Conservation (phyloP, 2,797 vertebrate species). For the Syndactyla subalaris region DNA sequence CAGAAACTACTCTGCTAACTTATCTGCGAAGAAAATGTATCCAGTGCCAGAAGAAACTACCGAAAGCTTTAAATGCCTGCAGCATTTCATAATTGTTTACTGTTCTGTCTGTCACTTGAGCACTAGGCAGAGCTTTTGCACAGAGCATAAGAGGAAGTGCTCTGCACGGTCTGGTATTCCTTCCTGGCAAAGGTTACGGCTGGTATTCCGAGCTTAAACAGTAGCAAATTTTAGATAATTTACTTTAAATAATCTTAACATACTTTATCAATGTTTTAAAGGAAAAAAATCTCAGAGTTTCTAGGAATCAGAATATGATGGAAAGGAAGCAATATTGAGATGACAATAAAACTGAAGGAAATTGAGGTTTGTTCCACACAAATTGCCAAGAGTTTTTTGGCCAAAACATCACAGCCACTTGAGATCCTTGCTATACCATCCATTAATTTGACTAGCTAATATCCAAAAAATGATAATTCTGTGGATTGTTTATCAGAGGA, state of each 20-base stretch:
- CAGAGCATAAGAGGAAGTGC: background rate
- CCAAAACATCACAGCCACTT: background rate
- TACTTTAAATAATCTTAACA: background rate
- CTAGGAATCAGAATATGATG: background rate
- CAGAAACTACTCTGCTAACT: slow-evolving; percentile 87
- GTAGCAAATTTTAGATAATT: background rate
- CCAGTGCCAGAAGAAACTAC: slow-evolving; percentile 33
- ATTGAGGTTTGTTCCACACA: background rate
- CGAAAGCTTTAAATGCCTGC: background rate
- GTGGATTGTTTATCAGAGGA: background rate
- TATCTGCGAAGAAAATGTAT: slow-evolving; percentile 91
- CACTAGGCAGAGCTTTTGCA: background rate
- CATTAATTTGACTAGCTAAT: background rate
- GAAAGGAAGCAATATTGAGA: background rate
- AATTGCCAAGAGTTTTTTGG: background rate
- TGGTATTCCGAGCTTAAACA: background rate
- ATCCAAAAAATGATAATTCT: background rate
- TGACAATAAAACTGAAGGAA: background rate
- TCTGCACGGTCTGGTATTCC: background rate
- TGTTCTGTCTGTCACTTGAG: background rate
- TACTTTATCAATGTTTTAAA: background rate
- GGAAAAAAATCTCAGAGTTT: background rate
- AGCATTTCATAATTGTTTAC: background rate
- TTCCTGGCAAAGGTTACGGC: background rate
- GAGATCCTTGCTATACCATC: background rate